Evolutionary conservation across 2,888 invertebrate genomes (phyloP), one percentile per base, ranked within the genome.

Genomic region (Cheilosia soror): DNA sequence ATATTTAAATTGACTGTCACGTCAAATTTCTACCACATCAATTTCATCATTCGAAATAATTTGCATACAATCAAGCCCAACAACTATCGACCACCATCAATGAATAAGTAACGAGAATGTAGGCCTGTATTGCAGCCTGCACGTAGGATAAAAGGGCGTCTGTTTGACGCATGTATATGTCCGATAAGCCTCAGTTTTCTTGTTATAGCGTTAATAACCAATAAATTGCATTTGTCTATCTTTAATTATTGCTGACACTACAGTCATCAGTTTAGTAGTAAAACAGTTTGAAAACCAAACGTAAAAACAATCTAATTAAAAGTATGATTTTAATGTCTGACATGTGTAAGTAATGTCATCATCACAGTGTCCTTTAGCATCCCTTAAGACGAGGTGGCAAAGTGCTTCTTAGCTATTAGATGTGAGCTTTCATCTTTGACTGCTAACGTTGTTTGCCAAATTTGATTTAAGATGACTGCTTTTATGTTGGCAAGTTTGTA

Each of bases 381-480:
- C 66, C 27, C 66, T n/a, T n/a, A 4, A 40, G 42, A 62, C 47
- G 55, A 57, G 63, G 47, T n/a, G 20, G 33, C 47, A 57, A 57
- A 75, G 55, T 53, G 29, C 40, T 20, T n/a, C 25, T 53, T 37
- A n/a, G 37, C 47, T 49, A 4, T 37, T 29, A 42, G 29, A 55
- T 47, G 62, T 69, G 63, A 47, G 63, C 83, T 83, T 83, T 79
- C 58, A 83, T 83, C 83, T 78, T 49, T 47, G n/a, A 68, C 49
- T 13, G 15, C 51, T 83, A 83, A 79, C 73, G 44, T 68, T 9
- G 25, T 63, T 68, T 78, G 20, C 51, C 44, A 68, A 73, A 83
- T 83, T 83, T 58, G 83, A 83, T 83, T 78, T 49, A 13, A 57
- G 60, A 66, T 73, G 72, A 73, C 9, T 11, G 37, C 37, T 78